These are phyloP conservation scores for Myanophis thanlyinensis DNA, from an alignment of 2,113 vertebrate species.

Conservation along the genomic window DNA sequence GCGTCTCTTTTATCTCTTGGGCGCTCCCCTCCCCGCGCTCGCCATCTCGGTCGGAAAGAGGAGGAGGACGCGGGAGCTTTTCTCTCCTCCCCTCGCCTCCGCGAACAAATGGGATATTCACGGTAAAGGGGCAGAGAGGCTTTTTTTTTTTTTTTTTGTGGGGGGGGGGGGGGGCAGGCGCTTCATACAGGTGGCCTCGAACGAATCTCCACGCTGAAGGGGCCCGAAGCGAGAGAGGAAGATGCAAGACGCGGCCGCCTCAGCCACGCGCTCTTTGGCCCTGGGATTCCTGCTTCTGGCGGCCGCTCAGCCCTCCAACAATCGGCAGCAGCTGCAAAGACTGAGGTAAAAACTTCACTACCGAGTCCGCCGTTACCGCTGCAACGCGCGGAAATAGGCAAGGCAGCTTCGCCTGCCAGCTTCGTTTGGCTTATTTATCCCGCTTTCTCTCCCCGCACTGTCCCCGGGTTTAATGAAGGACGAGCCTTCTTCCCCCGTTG, in stretches of 20 bases:
- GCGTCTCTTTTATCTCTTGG: too few species aligned
- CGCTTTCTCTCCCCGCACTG: not conserved
- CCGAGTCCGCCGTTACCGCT: not conserved
- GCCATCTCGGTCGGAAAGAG: not conserved
- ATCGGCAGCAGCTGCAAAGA: slow-evolving; percentile 67
- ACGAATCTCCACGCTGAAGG: slow-evolving; percentile 5
- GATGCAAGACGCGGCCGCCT: slow-evolving; percentile 69
- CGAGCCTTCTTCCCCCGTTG: not conserved
- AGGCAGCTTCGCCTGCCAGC: not conserved
- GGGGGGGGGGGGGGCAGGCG: not conserved
- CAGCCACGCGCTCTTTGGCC: slow-evolving; percentile 58
- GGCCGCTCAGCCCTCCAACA: slow-evolving; percentile 58
- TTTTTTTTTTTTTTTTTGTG: not conserved
- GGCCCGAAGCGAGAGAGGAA: not conserved
- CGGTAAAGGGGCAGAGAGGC: slow-evolving; percentile 53
- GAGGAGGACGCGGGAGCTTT: slow-evolving; percentile 34
- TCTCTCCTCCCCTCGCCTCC: slow-evolving; percentile 69
- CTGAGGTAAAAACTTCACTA: slow-evolving; percentile 71
- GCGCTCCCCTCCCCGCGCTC: not conserved
- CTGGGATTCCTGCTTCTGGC: slow-evolving; percentile 61
- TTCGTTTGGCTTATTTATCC: not conserved
- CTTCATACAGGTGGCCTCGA: slow-evolving; percentile 40
- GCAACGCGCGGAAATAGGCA: not conserved
- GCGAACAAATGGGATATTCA: slow-evolving; percentile 86
- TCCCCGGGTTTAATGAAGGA: not conserved